A percentile compares a stretch with the other conserved stretches of the same genome.
Conservation (phyloP, 2,797 vertebrate genomes). For the Anolis apletophallus region DNA sequence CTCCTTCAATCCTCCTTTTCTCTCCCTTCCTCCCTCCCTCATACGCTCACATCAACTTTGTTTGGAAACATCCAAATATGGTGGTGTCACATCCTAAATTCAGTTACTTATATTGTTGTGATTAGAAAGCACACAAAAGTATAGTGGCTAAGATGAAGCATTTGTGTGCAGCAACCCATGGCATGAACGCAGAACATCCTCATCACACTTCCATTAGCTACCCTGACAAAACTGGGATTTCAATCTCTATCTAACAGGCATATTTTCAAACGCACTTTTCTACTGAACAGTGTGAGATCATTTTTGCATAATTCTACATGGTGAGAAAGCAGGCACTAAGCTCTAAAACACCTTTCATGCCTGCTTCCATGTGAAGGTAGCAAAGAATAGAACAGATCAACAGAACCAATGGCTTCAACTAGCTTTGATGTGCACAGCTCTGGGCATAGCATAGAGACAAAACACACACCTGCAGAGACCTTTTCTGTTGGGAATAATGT, state of each 20-base stretch:
- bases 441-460: slow-evolving; percentile 23
- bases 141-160: too few species aligned
- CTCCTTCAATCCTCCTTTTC: too few species aligned
- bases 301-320: slow-evolving; percentile 9
- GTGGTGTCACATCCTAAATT: not conserved
- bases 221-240: not conserved
- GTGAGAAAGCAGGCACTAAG: not conserved
- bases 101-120: not conserved
- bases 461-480: not conserved
- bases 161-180: not conserved
- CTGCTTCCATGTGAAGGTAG: slow-evolving; percentile 3
- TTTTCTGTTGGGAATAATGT: slow-evolving; percentile 23
- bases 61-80: not conserved
- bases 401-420: slow-evolving; percentile 1
- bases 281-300: not conserved
- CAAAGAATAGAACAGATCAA: slow-evolving; percentile 18
- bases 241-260: not conserved
- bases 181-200: not conserved
- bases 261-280: not conserved
- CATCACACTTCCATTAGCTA: not conserved
- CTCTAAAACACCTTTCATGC: slow-evolving; percentile 27
- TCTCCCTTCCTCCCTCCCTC: too few species aligned
- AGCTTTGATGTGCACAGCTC: slow-evolving; percentile 1
- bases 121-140: not conserved
- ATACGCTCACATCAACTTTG: too few species aligned